Conservation (phyloP, 92 coral and sea anemone species). For the Heteractis magnifica region DNA sequence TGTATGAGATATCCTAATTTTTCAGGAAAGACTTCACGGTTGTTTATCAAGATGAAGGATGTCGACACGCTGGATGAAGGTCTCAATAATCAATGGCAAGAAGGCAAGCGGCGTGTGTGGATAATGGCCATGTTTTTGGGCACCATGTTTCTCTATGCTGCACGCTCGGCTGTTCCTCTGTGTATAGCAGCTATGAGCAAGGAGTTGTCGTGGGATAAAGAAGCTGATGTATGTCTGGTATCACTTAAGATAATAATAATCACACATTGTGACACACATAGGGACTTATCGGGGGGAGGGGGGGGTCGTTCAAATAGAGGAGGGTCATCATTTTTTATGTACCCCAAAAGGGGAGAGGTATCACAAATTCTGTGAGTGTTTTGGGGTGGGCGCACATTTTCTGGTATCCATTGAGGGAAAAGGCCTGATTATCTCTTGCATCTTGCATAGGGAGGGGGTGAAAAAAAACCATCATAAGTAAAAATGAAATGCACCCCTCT, state of each 20-base stretch:
- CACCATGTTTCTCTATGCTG: slow-evolving; percentile 74
- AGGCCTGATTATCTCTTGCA: too few relatives aligned
- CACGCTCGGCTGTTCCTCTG: slow-evolving; percentile 85
- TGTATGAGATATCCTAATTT: neutral
- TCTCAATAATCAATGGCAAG: slow-evolving; percentile 68
- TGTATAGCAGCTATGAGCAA: slow-evolving; percentile 93
- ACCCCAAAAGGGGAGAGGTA: too few relatives aligned
- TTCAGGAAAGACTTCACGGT: neutral
- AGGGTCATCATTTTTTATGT: too few relatives aligned
- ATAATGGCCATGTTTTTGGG: slow-evolving; percentile 83
- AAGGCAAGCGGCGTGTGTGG: slow-evolving; percentile 74
- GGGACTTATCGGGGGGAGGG: too few relatives aligned
- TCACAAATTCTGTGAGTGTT: too few relatives aligned
- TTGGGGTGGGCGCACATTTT: too few relatives aligned
- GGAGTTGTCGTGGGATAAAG: slow-evolving; percentile 90
- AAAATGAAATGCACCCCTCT: too few relatives aligned
- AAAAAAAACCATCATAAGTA: too few relatives aligned
- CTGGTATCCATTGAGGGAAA: too few relatives aligned
- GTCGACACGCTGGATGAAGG: slow-evolving; percentile 11
- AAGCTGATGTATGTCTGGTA: slow-evolving; percentile 71
- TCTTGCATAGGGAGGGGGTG: too few relatives aligned
- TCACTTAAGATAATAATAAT: neutral
- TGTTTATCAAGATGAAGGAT: neutral
- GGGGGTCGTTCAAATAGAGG: too few relatives aligned
- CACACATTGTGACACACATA: neutral